phyloP scores from a whole-genome alignment of 2,113 vertebrate genomes.

The Pituophis catenifer region DNA sequence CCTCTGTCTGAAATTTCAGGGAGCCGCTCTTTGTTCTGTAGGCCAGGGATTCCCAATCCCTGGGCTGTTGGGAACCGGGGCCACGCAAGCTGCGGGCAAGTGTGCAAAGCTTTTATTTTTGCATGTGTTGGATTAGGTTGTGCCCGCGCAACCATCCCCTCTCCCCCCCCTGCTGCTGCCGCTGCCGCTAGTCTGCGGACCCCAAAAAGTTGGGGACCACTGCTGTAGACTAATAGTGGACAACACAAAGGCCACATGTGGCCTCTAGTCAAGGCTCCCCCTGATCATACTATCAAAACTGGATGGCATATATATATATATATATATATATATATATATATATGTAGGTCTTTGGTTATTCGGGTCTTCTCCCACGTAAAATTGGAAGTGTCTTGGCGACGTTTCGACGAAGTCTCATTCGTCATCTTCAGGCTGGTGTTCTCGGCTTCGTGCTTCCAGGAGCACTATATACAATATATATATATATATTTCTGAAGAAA shows the following conservation, averaged over 20 bases:
- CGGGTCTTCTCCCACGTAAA: no score
- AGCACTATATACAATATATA: no score
- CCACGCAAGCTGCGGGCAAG: not conserved
- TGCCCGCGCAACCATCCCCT: not conserved
- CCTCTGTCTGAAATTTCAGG: not conserved
- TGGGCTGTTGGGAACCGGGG: not conserved
- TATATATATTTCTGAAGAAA: not conserved
- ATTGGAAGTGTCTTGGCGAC: no score
- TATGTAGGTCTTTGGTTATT: no score
- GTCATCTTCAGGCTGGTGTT: no score
- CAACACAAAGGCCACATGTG: not conserved
- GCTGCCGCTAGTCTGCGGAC: rapidly evolving
- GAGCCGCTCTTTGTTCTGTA: not conserved
- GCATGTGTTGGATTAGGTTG: not conserved
- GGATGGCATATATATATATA: not conserved
- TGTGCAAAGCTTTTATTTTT: not conserved
- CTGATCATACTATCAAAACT: not conserved
- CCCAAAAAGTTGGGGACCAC: not conserved
- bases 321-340: no score
- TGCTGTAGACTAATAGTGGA: not conserved
- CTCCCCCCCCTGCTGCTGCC: no score
- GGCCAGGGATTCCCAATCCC: not conserved
- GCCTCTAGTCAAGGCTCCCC: not conserved
- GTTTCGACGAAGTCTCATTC: no score
- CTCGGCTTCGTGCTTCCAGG: no score